Evolutionary conservation across 2,113 vertebrate species (phyloP).

Genomic region (Pandion haliaetus): DNA sequence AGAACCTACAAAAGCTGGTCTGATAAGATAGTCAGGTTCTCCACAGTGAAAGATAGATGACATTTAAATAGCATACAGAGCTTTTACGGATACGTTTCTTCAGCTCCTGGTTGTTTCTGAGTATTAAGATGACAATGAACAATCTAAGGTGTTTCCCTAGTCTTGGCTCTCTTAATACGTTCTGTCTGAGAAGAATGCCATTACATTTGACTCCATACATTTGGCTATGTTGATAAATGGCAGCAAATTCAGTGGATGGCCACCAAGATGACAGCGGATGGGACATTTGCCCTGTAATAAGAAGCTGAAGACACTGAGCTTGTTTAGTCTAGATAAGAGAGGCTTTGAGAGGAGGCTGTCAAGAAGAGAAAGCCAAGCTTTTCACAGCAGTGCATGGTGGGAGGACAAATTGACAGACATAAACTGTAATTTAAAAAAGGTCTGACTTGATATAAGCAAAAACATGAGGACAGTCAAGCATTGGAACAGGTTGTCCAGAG

Average conservation of each 20-base stretch:
- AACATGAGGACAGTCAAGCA: neutral
- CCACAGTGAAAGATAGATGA: neutral
- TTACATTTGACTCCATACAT: neutral
- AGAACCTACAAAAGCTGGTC: neutral
- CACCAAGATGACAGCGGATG: neutral
- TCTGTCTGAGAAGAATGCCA: neutral
- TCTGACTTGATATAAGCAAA: neutral
- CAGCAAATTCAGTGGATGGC: neutral
- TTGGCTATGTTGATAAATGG: neutral
- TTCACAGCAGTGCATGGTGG: neutral
- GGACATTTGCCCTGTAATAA: neutral
- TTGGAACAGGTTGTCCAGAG: neutral
- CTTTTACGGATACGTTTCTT: too few relatives aligned
- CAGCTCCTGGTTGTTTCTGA: neutral
- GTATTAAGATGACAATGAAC: neutral
- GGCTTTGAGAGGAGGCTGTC: neutral
- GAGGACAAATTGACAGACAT: neutral
- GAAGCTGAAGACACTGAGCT: neutral
- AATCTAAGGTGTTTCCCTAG: neutral
- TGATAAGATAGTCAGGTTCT: neutral
- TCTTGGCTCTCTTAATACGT: neutral
- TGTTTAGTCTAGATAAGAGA: neutral
- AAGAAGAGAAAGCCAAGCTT: neutral
- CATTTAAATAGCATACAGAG: neutral
- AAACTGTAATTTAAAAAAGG: neutral